Evolutionary conservation across 2,888 invertebrate genomes (phyloP).

Genomic region (Digitonthophagus gazella): DNA sequence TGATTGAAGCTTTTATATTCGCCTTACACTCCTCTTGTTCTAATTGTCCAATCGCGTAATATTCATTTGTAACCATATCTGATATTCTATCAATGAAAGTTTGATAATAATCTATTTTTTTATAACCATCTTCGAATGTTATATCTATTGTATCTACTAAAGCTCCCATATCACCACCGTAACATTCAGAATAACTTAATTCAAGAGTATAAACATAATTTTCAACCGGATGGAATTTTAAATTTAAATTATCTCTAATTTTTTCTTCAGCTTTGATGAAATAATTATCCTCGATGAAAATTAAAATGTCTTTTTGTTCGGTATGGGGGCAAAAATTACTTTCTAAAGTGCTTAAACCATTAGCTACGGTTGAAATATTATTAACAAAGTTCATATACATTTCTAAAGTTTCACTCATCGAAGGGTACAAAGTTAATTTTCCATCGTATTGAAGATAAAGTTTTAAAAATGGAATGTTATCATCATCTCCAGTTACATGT

Average conservation of each 20-base stretch:
- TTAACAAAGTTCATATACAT: slow-evolving; percentile 59
- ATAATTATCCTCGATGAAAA: slow-evolving; percentile 42
- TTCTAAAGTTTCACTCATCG: slow-evolving; percentile 56
- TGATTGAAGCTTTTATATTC: slow-evolving; percentile 60
- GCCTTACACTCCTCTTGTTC: slow-evolving; percentile 63
- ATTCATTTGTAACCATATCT: slow-evolving; percentile 64
- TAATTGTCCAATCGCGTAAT: slow-evolving; percentile 65
- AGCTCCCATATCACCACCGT: slow-evolving; percentile 36
- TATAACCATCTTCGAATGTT: slow-evolving; percentile 60
- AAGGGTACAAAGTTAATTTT: slow-evolving; percentile 60
- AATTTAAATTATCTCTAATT: slow-evolving; percentile 24
- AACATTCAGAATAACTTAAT: slow-evolving; percentile 33
- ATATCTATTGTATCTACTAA: slow-evolving; percentile 52
- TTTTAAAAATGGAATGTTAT: slow-evolving; percentile 62
- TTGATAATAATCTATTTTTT: slow-evolving; percentile 62
- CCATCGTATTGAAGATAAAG: slow-evolving; percentile 58
- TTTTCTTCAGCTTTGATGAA: slow-evolving; percentile 27
- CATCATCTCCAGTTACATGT: slow-evolving; percentile 54
- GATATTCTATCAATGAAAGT: slow-evolving; percentile 60
- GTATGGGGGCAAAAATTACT: slow-evolving; percentile 34
- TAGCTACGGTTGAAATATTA: slow-evolving; percentile 34
- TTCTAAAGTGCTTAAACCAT: slow-evolving; percentile 36
- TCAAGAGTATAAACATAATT: slow-evolving; percentile 29
- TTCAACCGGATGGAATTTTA: slow-evolving; percentile 27
- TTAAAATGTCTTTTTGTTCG: slow-evolving; percentile 35